Evolutionary conservation across 1,140 invertebrate species (phyloP), one percentile per base, ranked within the genome.

Genomic region (Leptinotarsa defecta): DNA sequence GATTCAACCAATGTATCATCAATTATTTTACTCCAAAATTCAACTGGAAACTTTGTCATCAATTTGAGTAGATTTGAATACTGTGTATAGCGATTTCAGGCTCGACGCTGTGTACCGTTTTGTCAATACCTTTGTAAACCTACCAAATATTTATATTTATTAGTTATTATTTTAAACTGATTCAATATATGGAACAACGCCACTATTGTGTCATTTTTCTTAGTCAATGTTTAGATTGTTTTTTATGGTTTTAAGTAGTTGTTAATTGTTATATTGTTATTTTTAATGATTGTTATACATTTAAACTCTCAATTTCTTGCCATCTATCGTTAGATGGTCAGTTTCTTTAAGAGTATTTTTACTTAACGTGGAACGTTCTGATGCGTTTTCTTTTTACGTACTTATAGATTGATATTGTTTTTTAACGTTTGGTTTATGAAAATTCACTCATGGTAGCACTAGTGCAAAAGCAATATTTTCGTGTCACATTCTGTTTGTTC

Each of bases 201-300:
- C 52, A 57, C n/a, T 57, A 57, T 57, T 76, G 52, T 57, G 52
- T 57, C n/a, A 57, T 57, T 57, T 57, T 57, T 57, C 52, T 57
- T 77, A 77, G 76, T 75, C 76, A 77, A 68, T 75, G 65, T 68
- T 75, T 68, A 79, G 48, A 77, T 79, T 79, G 78, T 79, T 79
- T 79, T 77, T 79, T 57, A 76, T 74, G 76, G 78, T 65, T 74
- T 77, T 79, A 72, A 77, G 71, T 79, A 74, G 74, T 79, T 79
- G 73, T 76, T 79, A 74, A 74, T 79, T 79, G 77, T 77, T 75
- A 76, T 70, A 73, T 79, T 79, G 76, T 79, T 79, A 79, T 77
- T 70, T 77, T 75, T 52, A 70, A 77, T 74, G 68, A 73, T 79
- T 79, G 75, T 79, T 79, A 77, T 71, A 73, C 71, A 74, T 74